Evolutionary conservation across 1,140 invertebrate species (phyloP).

Genomic region (Aphis gossypii): DNA sequence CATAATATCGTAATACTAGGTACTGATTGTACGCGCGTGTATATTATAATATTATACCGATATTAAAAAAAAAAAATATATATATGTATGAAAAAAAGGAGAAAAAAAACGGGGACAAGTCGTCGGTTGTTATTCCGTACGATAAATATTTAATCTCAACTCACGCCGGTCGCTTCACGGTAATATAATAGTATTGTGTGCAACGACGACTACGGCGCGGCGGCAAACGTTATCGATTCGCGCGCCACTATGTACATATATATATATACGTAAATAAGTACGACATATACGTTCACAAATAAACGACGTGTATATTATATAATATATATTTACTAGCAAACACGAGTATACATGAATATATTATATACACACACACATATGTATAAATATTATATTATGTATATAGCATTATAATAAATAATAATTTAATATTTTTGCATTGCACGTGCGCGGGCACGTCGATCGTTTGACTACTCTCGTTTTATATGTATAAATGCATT

Average conservation of each 20-base stretch:
- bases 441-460: no score
- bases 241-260: neutral
- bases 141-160: conserved; percentile 6
- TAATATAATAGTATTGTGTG: neutral
- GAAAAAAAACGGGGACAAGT: neutral
- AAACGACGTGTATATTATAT: neutral
- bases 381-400: neutral
- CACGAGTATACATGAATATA: neutral
- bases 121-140: neutral
- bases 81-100: no score
- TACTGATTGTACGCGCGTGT: neutral
- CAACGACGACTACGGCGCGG: neutral
- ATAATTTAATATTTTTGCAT: no score
- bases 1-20: no score
- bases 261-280: neutral
- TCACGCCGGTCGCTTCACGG: neutral
- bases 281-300: neutral
- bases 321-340: neutral
- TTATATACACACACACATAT: neutral
- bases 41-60: no score
- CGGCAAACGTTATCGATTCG: neutral
- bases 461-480: no score
- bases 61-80: no score
- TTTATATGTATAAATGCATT: no score
- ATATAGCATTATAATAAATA: no score